Base-by-base conservation (phyloP, 2,113 vertebrate genomes). In the Sisor rabdophorus region DNA sequence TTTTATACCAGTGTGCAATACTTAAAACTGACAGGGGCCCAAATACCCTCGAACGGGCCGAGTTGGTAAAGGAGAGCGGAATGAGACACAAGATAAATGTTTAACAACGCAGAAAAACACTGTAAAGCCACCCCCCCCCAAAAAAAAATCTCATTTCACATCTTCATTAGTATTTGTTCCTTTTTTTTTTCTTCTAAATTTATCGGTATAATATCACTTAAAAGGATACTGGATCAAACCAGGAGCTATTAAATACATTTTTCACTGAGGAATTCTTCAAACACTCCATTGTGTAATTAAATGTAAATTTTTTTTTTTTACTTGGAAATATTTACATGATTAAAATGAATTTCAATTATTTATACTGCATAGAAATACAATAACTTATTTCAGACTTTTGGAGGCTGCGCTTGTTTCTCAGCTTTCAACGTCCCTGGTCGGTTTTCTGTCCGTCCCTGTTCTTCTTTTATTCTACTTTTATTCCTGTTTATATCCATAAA, bases 1-100 rank as follows among this genome's bases (percentile, higher is more conserved):
- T 79, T 44, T 79, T 36, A 56, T 67, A 80, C 53, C 55, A 56
- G 71, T 67, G 80, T 81, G 75, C 81, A 83, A 80, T 83, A 77
- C 54, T 40, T 82, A 36, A 73, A 56, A 56, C 55, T 61, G 40
- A 36, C 26, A 30, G 53, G 24, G 69, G 54, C 69, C 74, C 9
- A 79, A 76, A 71, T n/a, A 79, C 40, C 16, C 47, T 78, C 11
- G 40, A 50, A 5, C 9, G 47, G 64, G 13, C 4, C n/a, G 20
- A 61, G 32, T 44, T 17, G 16, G 28, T 36, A 36, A 73, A 52
- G 22, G 54, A 68, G 48, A 56, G 36, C 54, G 20, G 48, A 53
- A 9, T 47, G 53, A 68, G 52, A 76, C 55, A 6, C 22, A 24
- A 52, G 67, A 20, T 24, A 71, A 6, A 73, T 56, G 32, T 56